These are phyloP conservation scores for Otis tarda DNA, from an alignment of 2,113 vertebrate species.

Conservation along the genomic window DNA sequence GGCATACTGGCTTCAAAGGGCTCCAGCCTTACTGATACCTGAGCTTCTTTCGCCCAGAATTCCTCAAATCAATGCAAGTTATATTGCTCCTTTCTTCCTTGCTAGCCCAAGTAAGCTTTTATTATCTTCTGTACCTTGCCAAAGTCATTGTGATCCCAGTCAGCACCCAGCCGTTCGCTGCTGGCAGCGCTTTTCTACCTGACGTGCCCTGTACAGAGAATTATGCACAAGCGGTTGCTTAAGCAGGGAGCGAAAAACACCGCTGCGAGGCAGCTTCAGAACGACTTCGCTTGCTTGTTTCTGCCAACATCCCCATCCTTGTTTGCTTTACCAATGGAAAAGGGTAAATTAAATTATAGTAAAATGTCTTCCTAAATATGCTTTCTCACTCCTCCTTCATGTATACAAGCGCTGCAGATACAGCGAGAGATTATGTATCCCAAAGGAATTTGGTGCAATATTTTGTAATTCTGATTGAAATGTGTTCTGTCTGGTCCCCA, in stretches of 20 bases:
- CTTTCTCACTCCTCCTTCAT: slow-evolving; percentile 59
- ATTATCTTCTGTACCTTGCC: background rate
- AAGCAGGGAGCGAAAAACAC: background rate
- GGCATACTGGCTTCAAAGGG: slow-evolving; percentile 17
- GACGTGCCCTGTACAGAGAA: background rate
- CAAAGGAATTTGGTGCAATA: slow-evolving; percentile 74
- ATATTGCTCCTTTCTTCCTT: slow-evolving; percentile 7
- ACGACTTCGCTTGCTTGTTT: background rate
- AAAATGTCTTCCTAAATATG: slow-evolving; percentile 64
- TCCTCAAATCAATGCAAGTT: slow-evolving; percentile 12
- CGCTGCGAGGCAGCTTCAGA: background rate
- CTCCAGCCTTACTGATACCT: background rate
- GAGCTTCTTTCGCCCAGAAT: background rate
- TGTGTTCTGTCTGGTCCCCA: slow-evolving; percentile 77
- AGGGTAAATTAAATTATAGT: slow-evolving; percentile 60
- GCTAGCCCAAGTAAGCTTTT: background rate
- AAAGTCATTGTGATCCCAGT: background rate
- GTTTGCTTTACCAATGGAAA: slow-evolving; percentile 56
- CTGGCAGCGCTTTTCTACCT: background rate
- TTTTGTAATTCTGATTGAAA: slow-evolving; percentile 80
- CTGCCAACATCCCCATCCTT: slow-evolving; percentile 33
- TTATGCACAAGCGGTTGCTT: background rate
- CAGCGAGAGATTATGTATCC: slow-evolving; percentile 59
- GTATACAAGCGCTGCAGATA: slow-evolving; percentile 42
- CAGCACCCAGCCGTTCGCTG: background rate